phyloP scores from a whole-genome alignment of 2,113 vertebrate species.

The Hyaena hyaena region DNA sequence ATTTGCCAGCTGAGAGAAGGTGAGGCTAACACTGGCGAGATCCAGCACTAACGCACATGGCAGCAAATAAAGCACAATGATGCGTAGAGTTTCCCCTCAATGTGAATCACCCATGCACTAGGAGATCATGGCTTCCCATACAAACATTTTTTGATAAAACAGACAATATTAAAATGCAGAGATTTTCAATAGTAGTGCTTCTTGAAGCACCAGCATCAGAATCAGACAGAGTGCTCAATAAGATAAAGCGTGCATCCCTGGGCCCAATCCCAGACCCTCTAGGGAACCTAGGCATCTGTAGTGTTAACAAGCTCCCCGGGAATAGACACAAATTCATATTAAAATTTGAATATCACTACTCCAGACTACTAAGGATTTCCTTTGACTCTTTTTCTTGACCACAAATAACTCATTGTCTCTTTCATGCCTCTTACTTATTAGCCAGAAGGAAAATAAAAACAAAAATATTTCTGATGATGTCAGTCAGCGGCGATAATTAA shows the following conservation, averaged over 20 bases:
- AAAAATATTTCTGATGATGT: slow-evolving; percentile 10
- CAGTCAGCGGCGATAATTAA: slow-evolving; percentile 22
- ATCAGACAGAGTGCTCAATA: not conserved
- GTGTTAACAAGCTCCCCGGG: not conserved
- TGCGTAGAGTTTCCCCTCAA: not conserved
- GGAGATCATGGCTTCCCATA: not conserved
- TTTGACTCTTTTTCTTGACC: not conserved
- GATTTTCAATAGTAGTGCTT: not conserved
- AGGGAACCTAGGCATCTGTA: not conserved
- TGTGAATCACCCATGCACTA: not conserved
- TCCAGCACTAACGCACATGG: slow-evolving; percentile 62
- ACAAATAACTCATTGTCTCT: slow-evolving; percentile 24
- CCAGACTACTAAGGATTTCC: not conserved
- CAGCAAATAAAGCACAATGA: slow-evolving; percentile 55
- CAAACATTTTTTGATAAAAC: not conserved
- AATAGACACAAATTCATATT: not conserved
- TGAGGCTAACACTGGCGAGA: slow-evolving; percentile 70
- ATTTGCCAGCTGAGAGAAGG: slow-evolving; percentile 69
- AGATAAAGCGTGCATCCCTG: not conserved
- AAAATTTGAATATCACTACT: slow-evolving; percentile 19
- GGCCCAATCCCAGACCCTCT: not conserved
- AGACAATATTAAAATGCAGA: not conserved
- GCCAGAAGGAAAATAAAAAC: slow-evolving; percentile 9
- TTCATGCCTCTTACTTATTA: slow-evolving; percentile 29
- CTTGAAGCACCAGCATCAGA: slow-evolving; percentile 20